Evolutionary conservation across 2,888 invertebrate genomes (phyloP).

Genomic region (Apamea anceps): DNA sequence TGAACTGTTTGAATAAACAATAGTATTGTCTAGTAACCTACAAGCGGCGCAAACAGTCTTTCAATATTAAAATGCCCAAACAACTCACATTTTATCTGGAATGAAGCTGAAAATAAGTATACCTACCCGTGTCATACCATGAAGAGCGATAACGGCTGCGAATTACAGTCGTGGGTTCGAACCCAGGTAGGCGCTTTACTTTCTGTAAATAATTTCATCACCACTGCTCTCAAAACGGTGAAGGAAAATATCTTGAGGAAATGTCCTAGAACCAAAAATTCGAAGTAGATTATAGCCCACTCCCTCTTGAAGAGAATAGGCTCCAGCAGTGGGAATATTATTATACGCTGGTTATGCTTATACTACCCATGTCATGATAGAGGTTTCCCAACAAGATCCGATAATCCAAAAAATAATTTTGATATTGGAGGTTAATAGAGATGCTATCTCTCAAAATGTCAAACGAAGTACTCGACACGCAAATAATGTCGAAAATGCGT

Average conservation of each 20-base stretch:
- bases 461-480: slow-evolving; percentile 61
- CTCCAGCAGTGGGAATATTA: not conserved
- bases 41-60: slow-evolving; percentile 3
- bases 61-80: not conserved
- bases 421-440: slow-evolving; percentile 75
- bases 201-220: not conserved
- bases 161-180: not conserved
- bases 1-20: slow-evolving; percentile 20
- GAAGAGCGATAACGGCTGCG: not conserved
- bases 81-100: not conserved
- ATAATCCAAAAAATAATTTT: slow-evolving; percentile 47
- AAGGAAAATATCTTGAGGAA: not conserved
- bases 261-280: not conserved
- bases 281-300: not conserved
- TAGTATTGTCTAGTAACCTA: slow-evolving; percentile 16
- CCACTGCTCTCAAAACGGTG: not conserved
- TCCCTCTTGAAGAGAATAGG: not conserved
- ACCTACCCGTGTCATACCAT: not conserved
- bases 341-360: not conserved
- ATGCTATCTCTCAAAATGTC: slow-evolving; percentile 81
- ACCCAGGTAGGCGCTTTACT: not conserved
- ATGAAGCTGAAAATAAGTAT: not conserved
- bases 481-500: slow-evolving; percentile 67
- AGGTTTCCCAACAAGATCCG: slow-evolving; percentile 10
- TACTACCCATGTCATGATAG: not conserved